Evolutionary conservation across 2,888 invertebrate species (phyloP), one percentile per base, ranked within the genome.

Genomic region (Rhagophthalmus giganteus): DNA sequence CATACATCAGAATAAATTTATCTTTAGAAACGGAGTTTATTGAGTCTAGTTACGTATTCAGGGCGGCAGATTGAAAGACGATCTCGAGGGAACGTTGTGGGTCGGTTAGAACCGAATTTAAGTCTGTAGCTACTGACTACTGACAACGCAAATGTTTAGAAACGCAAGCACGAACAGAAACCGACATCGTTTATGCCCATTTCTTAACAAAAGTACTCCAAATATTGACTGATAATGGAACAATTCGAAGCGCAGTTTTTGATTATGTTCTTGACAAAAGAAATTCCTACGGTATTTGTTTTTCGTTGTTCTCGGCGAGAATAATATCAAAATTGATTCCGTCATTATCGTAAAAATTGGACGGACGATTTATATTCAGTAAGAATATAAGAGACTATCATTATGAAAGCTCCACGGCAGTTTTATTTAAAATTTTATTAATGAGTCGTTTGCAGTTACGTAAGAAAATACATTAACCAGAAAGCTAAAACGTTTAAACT

Each of bases 21-120:
- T 65, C 60, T 57, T 54, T 54, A 56, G 61, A 60, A 65, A 62
- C 58, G 61, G 60, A 58, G 57, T 60, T 63, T 63, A 62, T 62
- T 60, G 61, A 58, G 61, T 58, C 63, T 64, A 63, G 62, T 64
- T 65, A 63, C 59, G 65, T 63, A 65, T 65, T 64, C 65, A 69
- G 61, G 59, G 59, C 66, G 61, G 62, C 64, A 64, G 64, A 66
- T 65, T 63, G 65, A 65, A 68, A 64, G 65, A 64, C 66, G 65
- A 66, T 67, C 66, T 66, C 63, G 48, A 40, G 62, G 59, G 62
- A 64, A 59, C 48, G 54, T 55, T 58, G 56, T 49, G 58, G 58
- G 57, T 52, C 55, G 60, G 54, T 58, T 60, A 42, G 53, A 49
- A 38, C 37, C 32, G 37, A 54, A 49, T 54, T 54, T 48, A 53